Evolutionary conservation across 2,888 invertebrate genomes (phyloP).

Genomic region (Phengaris arion): DNA sequence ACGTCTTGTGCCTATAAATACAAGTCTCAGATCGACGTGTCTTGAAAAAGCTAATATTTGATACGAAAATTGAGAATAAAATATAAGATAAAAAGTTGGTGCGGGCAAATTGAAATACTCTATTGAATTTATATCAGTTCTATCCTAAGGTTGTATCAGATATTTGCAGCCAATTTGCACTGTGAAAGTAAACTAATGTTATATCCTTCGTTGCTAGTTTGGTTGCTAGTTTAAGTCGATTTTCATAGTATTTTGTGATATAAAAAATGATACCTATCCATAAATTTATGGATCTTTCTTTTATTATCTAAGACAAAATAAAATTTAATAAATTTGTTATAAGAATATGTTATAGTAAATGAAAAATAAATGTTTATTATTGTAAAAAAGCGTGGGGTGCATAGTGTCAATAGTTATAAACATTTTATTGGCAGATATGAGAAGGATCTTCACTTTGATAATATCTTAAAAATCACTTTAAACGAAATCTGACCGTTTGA

Average conservation of each 20-base stretch:
- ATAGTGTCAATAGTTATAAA: no score
- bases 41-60: not conserved
- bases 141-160: not conserved
- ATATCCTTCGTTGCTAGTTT: not conserved
- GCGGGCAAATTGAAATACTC: conserved; percentile 3
- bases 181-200: not conserved
- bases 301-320: no score
- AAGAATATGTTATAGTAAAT: no score
- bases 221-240: not conserved
- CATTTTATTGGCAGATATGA: no score
- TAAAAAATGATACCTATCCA: no score
- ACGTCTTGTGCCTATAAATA: not conserved
- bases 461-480: no score
- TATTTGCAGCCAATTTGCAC: conserved; percentile 2
- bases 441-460: no score
- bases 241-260: not conserved
- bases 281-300: no score
- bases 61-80: not conserved
- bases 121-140: conserved; percentile 14
- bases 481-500: no score
- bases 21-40: not conserved
- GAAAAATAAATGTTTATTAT: no score
- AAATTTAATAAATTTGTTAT: no score
- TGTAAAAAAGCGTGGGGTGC: no score
- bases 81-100: not conserved